A percentile compares a stretch with the other conserved stretches of the same genome.
Evolutionary conservation across 2,888 invertebrate species (phyloP).

Genomic region (Pasiphila rectangulata): DNA sequence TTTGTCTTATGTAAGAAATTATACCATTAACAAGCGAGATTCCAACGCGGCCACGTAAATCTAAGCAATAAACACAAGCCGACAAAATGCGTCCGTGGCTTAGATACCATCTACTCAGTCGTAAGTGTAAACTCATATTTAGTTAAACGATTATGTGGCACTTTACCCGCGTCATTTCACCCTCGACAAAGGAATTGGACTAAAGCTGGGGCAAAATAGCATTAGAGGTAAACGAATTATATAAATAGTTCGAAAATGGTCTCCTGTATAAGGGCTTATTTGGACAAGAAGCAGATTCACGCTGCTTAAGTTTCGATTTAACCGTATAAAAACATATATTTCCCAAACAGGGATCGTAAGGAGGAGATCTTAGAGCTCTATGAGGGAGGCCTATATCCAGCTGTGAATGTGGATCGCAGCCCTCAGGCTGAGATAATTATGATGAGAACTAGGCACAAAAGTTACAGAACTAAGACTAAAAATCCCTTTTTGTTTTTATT

Average conservation of each 20-base stretch:
- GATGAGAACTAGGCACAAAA: too few relatives aligned
- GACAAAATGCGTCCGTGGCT: slow-evolving; percentile 44
- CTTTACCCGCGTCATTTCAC: slow-evolving; percentile 35
- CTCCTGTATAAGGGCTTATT: slow-evolving; percentile 1
- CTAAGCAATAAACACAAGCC: slow-evolving; percentile 55
- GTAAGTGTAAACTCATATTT: slow-evolving; percentile 36
- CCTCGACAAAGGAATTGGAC: slow-evolving; percentile 32
- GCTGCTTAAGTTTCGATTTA: too few relatives aligned
- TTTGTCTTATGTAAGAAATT: slow-evolving; percentile 14
- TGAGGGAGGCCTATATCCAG: too few relatives aligned
- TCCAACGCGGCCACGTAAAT: slow-evolving; percentile 53
- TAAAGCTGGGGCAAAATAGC: slow-evolving; percentile 21
- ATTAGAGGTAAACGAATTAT: slow-evolving; percentile 25
- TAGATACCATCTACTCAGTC: slow-evolving; percentile 47
- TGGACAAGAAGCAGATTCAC: slow-evolving; percentile 10
- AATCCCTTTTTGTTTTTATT: too few relatives aligned
- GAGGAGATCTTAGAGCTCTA: too few relatives aligned
- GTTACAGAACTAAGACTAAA: too few relatives aligned
- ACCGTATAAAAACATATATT: too few relatives aligned
- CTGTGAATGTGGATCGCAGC: too few relatives aligned
- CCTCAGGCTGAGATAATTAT: too few relatives aligned
- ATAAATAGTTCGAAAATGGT: slow-evolving; percentile 29
- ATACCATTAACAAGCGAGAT: slow-evolving; percentile 47
- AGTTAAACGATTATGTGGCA: slow-evolving; percentile 37
- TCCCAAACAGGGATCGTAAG: too few relatives aligned